Evolutionary conservation across 2,888 invertebrate species (phyloP).

Genomic region (Scrobipalpa costella): DNA sequence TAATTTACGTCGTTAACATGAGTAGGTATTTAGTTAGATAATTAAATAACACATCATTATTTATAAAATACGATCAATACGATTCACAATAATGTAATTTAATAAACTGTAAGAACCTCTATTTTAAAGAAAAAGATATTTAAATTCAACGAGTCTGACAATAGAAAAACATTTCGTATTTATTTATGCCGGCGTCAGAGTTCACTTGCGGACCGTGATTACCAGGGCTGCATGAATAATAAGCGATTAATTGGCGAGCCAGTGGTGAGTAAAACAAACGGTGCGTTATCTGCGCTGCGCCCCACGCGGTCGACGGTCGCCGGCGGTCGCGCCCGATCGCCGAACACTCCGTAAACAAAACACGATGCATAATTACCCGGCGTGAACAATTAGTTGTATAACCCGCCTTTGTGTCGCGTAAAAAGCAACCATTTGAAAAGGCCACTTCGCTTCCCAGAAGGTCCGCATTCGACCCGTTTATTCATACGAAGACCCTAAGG

Average conservation of each 20-base stretch:
- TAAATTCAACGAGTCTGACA: neutral
- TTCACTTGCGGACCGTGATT: constrained; percentile 24
- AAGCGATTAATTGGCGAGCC: constrained; percentile 48
- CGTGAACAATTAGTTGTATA: constrained; percentile 74
- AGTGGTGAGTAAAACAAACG: constrained; percentile 38
- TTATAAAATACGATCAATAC: too few relatives aligned
- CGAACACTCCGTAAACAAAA: constrained; percentile 56
- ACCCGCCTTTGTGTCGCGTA: constrained; percentile 68
- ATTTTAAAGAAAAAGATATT: neutral
- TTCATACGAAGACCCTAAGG: constrained; percentile 47
- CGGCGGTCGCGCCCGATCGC: constrained; percentile 37
- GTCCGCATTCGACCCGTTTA: constrained; percentile 55
- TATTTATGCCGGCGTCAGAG: constrained; percentile 23
- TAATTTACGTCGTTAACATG: neutral
- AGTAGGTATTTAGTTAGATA: too few relatives aligned
- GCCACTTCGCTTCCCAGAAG: constrained; percentile 70
- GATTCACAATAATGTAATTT: too few relatives aligned
- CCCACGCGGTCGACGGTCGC: constrained; percentile 30
- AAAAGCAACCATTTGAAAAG: constrained; percentile 57
- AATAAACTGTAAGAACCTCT: too few relatives aligned
- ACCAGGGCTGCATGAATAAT: constrained; percentile 42
- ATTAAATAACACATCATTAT: too few relatives aligned
- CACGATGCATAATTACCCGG: constrained; percentile 68
- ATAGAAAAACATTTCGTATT: constrained; percentile 6
- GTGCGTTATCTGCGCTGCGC: constrained; percentile 34